Conservation (phyloP, 2,113 vertebrate genomes). For the Phocoena sinus region DNA sequence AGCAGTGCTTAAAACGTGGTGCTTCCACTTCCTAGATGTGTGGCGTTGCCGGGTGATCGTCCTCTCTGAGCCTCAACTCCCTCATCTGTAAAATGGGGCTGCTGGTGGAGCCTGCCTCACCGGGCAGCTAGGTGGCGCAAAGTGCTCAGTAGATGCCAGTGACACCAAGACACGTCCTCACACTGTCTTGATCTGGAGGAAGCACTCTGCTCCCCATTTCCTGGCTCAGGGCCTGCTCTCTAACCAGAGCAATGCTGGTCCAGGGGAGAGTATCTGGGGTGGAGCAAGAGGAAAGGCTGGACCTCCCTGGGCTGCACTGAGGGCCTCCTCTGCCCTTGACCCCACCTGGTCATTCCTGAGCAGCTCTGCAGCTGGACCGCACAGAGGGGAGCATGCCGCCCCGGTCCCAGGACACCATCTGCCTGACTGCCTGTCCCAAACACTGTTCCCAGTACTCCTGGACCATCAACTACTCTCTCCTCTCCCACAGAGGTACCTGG, state of each 20-base stretch:
- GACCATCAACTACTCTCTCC: constrained; percentile 85
- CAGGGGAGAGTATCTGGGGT: neutral
- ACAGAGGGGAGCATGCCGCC: constrained; percentile 82
- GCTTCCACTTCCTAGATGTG: neutral
- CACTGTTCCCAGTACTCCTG: constrained; percentile 83
- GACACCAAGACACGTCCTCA: neutral
- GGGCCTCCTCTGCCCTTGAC: neutral
- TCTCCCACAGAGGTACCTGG: constrained; percentile 79
- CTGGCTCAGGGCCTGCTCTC: neutral
- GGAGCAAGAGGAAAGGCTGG: neutral
- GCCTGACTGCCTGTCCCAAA: constrained; percentile 76
- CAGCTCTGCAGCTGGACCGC: constrained; percentile 86
- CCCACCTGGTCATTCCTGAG: neutral
- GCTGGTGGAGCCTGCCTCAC: neutral
- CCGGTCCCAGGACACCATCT: constrained; percentile 80
- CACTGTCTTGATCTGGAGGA: neutral
- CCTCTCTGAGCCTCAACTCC: neutral
- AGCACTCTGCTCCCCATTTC: neutral
- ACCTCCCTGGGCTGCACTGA: neutral
- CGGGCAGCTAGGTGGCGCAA: neutral
- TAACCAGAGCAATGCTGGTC: neutral
- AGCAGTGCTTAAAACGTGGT: neutral
- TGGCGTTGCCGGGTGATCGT: neutral
- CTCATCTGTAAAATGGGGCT: neutral
- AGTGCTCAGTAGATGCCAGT: neutral